phyloP scores from a whole-genome alignment of 2,113 vertebrate genomes.

The Nothoprocta perdicaria region DNA sequence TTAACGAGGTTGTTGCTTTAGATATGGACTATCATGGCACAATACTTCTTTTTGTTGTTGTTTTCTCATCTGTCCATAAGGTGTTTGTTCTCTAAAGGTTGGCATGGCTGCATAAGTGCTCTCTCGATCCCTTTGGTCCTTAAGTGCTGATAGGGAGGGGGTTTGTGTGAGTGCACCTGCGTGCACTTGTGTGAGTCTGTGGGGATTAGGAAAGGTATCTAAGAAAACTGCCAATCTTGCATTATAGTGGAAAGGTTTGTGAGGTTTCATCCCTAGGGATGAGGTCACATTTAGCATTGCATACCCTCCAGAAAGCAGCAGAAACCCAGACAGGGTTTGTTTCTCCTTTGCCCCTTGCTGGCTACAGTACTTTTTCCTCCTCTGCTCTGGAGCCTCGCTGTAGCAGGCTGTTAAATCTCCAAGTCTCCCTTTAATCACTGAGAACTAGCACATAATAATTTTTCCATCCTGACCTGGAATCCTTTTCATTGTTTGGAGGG shows the following conservation, averaged over 20 bases:
- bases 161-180: neutral
- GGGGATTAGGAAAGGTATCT: neutral
- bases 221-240: neutral
- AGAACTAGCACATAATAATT: conserved; percentile 63
- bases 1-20: conserved; percentile 70
- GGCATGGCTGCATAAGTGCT: neutral
- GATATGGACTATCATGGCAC: conserved; percentile 70
- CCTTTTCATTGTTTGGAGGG: conserved; percentile 62
- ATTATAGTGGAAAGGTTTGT: neutral
- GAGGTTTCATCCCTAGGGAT: neutral
- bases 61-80: conserved; percentile 36
- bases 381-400: neutral
- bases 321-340: neutral
- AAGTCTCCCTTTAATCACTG: conserved; percentile 56
- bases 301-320: neutral
- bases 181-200: neutral
- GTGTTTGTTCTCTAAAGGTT: conserved; percentile 76
- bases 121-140: neutral
- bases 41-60: neutral
- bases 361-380: neutral
- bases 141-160: neutral
- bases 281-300: neutral
- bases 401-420: conserved; percentile 45
- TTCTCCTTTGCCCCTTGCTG: neutral
- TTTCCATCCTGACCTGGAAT: conserved; percentile 66